Base-by-base conservation (phyloP, 2,797 vertebrate genomes). In the Pterois miles region DNA sequence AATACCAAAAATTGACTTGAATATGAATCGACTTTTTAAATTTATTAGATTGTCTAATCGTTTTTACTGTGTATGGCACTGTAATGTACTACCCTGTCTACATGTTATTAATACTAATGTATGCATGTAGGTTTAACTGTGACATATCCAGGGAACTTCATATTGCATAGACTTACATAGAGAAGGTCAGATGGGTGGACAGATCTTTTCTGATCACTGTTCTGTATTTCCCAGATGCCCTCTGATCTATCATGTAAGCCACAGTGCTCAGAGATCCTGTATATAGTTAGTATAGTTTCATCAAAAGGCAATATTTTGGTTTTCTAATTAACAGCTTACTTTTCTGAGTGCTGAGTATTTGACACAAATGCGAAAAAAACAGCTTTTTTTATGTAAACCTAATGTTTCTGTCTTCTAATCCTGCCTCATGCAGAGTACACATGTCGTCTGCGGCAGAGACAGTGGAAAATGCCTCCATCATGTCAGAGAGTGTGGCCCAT, bases 391-490 rank as follows among this genome's bases (percentile, higher is more conserved):
- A n/a, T 36, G 1, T 29, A 12, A 57, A 31, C 11, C 1, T 36
- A 5, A 71, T 46, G 34, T 76, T 5, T 69, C 6, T 20, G 6
- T 62, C 65, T 33, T 60, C 29, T 53, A 1, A 59, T 18, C 12
- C 40, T 63, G 2, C 25, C 3, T 58, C 65, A 23, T 36, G 80
- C 87, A 96, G 94, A 93, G 88, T 89, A 94, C 95, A 88, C 93
- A 98, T 99, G 98, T 97, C 97, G 94, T 95, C 96, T 70, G 95
- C 96, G 67, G 95, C 94, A 31, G 96, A 96, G 90, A 93, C 96
- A 48, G 96, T 99, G 90, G 98, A 98, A 93, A 98, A 99, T 84
- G 98, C 98, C 56, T 97, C 98, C 91, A 97, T 99, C 91, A 96
- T 99, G 53, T 98, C 97, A 20, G 97, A 98, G 90, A 97, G 97